Conservation (phyloP, 2,797 vertebrate genomes). For the Falco berigora region DNA sequence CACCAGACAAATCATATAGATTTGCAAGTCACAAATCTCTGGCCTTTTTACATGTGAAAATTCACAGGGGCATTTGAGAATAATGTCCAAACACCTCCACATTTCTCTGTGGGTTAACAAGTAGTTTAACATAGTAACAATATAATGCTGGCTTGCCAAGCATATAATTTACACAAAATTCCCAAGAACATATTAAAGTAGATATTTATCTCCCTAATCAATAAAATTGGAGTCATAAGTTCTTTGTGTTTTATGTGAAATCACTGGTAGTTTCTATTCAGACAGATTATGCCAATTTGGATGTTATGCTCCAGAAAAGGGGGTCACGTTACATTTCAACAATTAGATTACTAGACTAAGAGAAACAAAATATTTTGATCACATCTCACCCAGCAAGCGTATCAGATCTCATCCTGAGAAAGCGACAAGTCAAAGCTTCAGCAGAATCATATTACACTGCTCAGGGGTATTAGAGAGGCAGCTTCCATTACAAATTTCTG, state of each 20-base stretch:
- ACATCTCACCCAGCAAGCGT: neutral
- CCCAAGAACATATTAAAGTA: neutral
- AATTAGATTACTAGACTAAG: slow-evolving; percentile 5
- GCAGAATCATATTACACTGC: neutral
- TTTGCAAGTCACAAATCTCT: neutral
- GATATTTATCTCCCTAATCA: neutral
- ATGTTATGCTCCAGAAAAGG: neutral
- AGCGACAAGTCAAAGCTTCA: neutral
- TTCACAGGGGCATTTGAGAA: neutral
- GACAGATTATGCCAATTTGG: neutral
- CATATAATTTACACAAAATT: neutral
- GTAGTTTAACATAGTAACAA: neutral
- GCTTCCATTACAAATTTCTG: neutral
- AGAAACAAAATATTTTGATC: slow-evolving; percentile 57
- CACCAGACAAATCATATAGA: neutral
- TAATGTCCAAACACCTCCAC: neutral
- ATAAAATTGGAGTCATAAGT: neutral
- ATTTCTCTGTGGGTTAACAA: neutral
- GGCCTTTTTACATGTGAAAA: neutral
- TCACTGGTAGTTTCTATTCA: neutral
- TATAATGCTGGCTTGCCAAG: neutral
- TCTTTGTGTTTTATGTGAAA: neutral
- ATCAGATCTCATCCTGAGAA: neutral
- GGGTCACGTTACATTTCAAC: neutral
- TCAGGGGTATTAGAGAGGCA: neutral